phyloP scores from a whole-genome alignment of 2,888 invertebrate genomes.

The Apamea epomidion region DNA sequence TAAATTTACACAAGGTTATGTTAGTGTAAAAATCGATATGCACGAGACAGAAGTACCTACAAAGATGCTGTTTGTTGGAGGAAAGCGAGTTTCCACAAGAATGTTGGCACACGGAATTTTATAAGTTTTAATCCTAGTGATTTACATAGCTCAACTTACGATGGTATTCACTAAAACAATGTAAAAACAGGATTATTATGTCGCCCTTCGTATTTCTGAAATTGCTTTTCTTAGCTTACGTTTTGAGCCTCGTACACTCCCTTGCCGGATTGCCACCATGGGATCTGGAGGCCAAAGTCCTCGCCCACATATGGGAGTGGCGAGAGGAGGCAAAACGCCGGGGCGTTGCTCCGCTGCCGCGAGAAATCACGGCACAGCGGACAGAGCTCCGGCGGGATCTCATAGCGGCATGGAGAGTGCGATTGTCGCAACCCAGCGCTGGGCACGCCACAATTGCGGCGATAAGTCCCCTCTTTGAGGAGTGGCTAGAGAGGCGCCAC shows the following conservation, averaged over 20 bases:
- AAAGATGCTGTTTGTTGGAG: not conserved
- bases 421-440: no score
- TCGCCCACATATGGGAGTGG: no score
- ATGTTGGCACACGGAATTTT: not conserved
- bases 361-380: no score
- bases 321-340: no score
- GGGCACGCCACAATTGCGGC: no score
- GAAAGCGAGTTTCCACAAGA: not conserved
- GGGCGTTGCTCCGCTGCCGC: no score
- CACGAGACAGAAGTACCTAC: not conserved
- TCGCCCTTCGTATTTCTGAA: conserved; percentile 47
- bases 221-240: conserved; percentile 57
- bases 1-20: not conserved
- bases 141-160: conserved; percentile 27
- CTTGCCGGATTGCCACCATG: no score
- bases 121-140: conserved; percentile 37
- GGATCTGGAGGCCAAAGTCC: no score
- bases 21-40: not conserved
- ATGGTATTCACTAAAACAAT: conserved; percentile 25
- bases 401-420: no score
- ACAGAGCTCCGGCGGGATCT: no score
- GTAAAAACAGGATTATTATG: conserved; percentile 36
- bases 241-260: conserved; percentile 35
- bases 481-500: no score
- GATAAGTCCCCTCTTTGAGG: no score